Base-by-base conservation (phyloP, 2,113 vertebrate genomes). In the Hymenochirus boettgeri region DNA sequence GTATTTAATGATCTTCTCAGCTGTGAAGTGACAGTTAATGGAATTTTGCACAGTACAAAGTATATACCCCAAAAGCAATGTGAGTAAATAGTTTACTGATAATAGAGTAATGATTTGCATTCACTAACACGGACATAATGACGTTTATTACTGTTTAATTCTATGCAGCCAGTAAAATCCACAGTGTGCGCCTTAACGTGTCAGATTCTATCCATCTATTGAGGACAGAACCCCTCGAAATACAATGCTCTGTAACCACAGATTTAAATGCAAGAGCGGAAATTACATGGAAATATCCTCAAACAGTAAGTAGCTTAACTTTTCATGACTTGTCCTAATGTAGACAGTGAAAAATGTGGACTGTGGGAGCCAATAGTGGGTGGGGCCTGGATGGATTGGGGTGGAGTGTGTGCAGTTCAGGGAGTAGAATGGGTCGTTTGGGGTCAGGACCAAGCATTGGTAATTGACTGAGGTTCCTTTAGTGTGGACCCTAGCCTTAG, bases 201-300 rank as follows among this genome's bases (percentile, higher is more conserved):
- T 91, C 85, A 0, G 79, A 76, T 15, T 81, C 86, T 0, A 79
- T 94, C 66, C 85, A 81, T 61, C 19, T 87, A 6, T 77, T 99
- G 37, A 85, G 75, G 66, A 91, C 91, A 12, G 80, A 86, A 9
- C 83, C 64, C 2, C 79, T 99, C 15, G 83, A 74, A 1, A 80
- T 99, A 62, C 96, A 93, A 79, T 99, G 96, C 67, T 94, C 89
- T 0, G 90, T 91, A 22, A 94, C 83, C 0, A 90, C 89, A 1
- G 87, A 88, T 50, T 77, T 89, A 74, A 99, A 99, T 86, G 88
- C 93, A 3, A 90, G 96, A 79, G 93, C 97, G 57, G 84, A 87
- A 45, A 92, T 99, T 72, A 86, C 74, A 3, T 99, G 96, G 96
- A 86, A 72, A 62, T 97, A 92, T 54, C 96, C 96, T 1, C 89